Conservation (phyloP, 2,888 invertebrate genomes). For the Drosophila meridiana region DNA sequence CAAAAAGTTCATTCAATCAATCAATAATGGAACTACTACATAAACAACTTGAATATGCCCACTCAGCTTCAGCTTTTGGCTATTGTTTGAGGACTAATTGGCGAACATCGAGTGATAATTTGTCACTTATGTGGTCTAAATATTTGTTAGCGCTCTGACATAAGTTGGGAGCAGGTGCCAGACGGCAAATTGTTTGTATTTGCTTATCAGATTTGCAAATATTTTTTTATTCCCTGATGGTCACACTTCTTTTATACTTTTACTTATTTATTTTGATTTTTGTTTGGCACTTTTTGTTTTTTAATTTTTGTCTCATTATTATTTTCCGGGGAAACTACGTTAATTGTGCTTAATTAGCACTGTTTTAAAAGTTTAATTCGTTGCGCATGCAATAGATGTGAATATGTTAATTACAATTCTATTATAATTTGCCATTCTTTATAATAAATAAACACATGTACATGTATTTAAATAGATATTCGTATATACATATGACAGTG, state of each 20-base stretch:
- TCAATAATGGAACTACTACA: not conserved
- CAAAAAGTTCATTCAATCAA: not conserved
- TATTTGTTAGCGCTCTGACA: slow-evolving; percentile 40
- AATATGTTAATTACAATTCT: slow-evolving; percentile 50
- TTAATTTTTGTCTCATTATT: slow-evolving; percentile 12
- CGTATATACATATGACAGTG: not conserved
- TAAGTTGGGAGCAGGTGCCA: slow-evolving; percentile 17
- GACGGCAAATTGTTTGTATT: slow-evolving; percentile 25
- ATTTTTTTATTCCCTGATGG: slow-evolving; percentile 25
- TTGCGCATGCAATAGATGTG: slow-evolving; percentile 46
- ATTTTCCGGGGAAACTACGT: slow-evolving; percentile 50
- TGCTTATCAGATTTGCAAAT: slow-evolving; percentile 39
- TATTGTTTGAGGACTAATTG: slow-evolving; percentile 22
- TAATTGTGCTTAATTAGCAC: slow-evolving; percentile 51
- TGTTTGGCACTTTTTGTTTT: slow-evolving; percentile 2
- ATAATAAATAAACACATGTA: not conserved
- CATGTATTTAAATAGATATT: not conserved
- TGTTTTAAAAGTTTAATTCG: slow-evolving; percentile 47
- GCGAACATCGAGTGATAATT: slow-evolving; percentile 41
- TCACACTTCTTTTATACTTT: slow-evolving; percentile 24
- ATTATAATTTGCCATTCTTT: slow-evolving; percentile 32
- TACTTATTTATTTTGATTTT: slow-evolving; percentile 2
- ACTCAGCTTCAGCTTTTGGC: slow-evolving; percentile 2
- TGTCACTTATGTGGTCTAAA: slow-evolving; percentile 41
- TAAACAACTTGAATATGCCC: not conserved